Conservation (phyloP, 2,888 invertebrate genomes). For the Lasioglossum morio region DNA sequence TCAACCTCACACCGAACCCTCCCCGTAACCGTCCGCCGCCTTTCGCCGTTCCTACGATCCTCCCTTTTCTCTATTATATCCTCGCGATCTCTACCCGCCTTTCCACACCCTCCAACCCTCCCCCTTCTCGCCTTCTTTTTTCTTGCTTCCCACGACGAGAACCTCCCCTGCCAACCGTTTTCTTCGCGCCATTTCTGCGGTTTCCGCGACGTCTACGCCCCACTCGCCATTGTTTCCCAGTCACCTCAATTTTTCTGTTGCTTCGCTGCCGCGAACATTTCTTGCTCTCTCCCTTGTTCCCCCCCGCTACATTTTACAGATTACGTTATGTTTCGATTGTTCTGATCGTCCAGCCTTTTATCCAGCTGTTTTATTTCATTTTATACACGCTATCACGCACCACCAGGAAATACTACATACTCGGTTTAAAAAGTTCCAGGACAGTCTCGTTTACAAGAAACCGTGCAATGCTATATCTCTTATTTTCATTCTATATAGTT, state of each 20-base stretch:
- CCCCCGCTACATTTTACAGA: neutral
- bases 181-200: constrained; percentile 22
- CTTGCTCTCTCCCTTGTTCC: neutral
- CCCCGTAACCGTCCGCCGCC: neutral
- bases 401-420: too few relatives aligned
- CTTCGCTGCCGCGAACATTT: neutral
- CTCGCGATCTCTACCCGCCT: constrained; percentile 30
- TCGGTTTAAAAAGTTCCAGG: too few relatives aligned
- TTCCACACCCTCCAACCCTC: neutral
- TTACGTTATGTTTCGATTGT: neutral
- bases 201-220: constrained; percentile 7
- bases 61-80: constrained; percentile 30
- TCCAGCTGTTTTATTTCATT: neutral
- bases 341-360: neutral
- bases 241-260: neutral
- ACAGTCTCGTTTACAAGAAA: too few relatives aligned
- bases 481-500: too few relatives aligned
- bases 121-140: neutral
- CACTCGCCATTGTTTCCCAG: constrained; percentile 11
- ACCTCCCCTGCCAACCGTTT: constrained; percentile 14
- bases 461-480: too few relatives aligned
- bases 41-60: constrained; percentile 8
- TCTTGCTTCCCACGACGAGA: neutral
- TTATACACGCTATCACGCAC: neutral
- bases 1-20: neutral